Percentiles rank a stretch among this genome's conserved stretches.
These are phyloP conservation scores for Aselliscus stoliczkanus DNA, from an alignment of 2,797 vertebrate genomes.

Conservation along the genomic window DNA sequence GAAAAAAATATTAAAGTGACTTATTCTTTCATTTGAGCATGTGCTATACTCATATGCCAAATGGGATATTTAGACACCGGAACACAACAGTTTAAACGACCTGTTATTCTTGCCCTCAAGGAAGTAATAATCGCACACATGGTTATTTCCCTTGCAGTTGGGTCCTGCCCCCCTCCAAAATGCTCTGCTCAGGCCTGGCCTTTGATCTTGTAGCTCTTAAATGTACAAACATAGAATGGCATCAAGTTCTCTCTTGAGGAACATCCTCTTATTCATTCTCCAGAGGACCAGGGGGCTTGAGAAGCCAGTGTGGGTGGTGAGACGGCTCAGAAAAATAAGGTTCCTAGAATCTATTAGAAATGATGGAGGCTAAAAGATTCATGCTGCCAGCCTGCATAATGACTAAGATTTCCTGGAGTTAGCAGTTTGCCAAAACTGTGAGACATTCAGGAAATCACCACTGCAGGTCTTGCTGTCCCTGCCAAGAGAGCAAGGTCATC, in stretches of 20 bases:
- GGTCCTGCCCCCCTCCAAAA: no score
- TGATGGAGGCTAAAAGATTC: background rate
- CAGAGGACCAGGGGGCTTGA: background rate
- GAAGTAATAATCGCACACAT: background rate
- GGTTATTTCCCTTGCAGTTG: background rate
- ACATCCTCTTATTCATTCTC: background rate
- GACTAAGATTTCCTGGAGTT: background rate
- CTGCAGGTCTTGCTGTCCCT: conserved; percentile 8
- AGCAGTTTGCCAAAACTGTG: background rate
- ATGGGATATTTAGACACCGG: background rate
- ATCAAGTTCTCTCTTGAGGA: background rate
- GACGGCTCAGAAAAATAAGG: background rate
- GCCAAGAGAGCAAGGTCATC: conserved; percentile 7
- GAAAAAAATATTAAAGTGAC: background rate
- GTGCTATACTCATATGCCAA: background rate
- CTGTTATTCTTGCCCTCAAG: background rate
- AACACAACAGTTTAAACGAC: background rate
- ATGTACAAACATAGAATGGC: background rate
- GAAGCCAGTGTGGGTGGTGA: background rate
- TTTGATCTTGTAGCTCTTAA: background rate
- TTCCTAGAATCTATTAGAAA: background rate
- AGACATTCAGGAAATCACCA: background rate
- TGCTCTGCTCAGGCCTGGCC: background rate
- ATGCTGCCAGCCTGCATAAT: background rate
- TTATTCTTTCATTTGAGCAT: background rate